Conservation (phyloP, 2,797 vertebrate genomes). For the Loriculus beryllinus region DNA sequence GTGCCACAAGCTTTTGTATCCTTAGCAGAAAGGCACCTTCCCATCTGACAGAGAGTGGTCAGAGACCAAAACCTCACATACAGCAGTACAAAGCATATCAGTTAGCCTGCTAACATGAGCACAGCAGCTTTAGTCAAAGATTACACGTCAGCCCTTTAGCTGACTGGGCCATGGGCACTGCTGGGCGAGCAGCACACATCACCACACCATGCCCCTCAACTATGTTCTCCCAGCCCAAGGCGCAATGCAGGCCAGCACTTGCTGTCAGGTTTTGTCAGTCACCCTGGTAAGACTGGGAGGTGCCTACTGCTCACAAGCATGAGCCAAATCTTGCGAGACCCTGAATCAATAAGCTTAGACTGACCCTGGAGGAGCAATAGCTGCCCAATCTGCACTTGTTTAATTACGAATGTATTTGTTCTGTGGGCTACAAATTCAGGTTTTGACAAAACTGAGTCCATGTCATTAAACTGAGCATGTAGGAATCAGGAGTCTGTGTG, state of each 20-base stretch:
- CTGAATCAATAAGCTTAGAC: background rate
- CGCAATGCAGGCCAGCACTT: accelerated
- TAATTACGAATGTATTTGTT: background rate
- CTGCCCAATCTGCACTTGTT: background rate
- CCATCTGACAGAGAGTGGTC: background rate
- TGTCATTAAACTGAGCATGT: background rate
- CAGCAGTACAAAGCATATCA: background rate
- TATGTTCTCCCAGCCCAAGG: accelerated
- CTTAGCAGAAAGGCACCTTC: background rate
- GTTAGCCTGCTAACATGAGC: background rate
- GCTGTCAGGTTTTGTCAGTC: background rate
- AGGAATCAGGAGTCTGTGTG: background rate
- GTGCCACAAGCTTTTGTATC: background rate
- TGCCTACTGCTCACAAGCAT: background rate
- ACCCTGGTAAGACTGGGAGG: background rate
- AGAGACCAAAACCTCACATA: background rate
- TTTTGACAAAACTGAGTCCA: background rate
- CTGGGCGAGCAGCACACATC: accelerated
- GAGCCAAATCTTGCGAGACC: background rate
- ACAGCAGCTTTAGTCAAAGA: accelerated
- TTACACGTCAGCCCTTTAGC: background rate
- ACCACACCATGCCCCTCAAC: background rate
- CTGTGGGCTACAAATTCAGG: background rate
- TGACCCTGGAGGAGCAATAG: background rate
- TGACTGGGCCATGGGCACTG: accelerated